Base-by-base conservation (phyloP, 2,113 vertebrate species). In the Pao palembangensis region DNA sequence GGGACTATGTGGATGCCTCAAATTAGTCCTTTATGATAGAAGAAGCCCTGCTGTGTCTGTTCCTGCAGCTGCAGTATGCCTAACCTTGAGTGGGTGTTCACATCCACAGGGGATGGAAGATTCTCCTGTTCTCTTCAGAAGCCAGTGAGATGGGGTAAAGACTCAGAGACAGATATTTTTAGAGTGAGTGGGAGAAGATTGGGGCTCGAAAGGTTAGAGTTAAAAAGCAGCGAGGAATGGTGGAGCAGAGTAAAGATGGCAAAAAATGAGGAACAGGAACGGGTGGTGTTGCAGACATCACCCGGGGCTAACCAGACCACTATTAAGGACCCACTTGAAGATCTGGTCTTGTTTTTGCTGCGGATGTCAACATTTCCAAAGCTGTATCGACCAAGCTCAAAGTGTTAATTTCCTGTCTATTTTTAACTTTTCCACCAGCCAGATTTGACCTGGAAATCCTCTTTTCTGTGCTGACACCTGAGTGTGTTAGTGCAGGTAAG, bases 11-110 rank as follows among this genome's bases (percentile, higher is more conserved):
- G 58, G 28, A 79, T 66, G 56, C 61, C 54, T 67, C 61, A 58
- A 59, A 44, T 71, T 69, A 28, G 58, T 64, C 61, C 49, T 47
- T 0, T 23, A 54, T 69, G 61, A 55, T 8, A 47, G 61, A 25
- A 51, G 51, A 71, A 68, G 53, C 59, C 48, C 15, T 19, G 23
- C 23, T 54, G 56, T 57, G 60, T 75, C 56, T 41, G 48, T 73
- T 58, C 17, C 34, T 66, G 67, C 61, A 64, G 57, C 67, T 66
- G 70, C 75, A 69, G 71, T 38, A 42, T 70, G 76, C 46, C 74
- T 79, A 78, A 85, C 80, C 77, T 83, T 78, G 75, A 83, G 83
- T 83, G 82, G 83, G 78, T 77, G 79, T 84, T 80, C 74, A 64
- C 60, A 82, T 82, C 76, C 77, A 71, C 71, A 77, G 78, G 71